A percentile compares a stretch with the other conserved stretches of the same genome.
phyloP scores from a whole-genome alignment of 2,888 invertebrate genomes.

The Microdon myrmicae region DNA sequence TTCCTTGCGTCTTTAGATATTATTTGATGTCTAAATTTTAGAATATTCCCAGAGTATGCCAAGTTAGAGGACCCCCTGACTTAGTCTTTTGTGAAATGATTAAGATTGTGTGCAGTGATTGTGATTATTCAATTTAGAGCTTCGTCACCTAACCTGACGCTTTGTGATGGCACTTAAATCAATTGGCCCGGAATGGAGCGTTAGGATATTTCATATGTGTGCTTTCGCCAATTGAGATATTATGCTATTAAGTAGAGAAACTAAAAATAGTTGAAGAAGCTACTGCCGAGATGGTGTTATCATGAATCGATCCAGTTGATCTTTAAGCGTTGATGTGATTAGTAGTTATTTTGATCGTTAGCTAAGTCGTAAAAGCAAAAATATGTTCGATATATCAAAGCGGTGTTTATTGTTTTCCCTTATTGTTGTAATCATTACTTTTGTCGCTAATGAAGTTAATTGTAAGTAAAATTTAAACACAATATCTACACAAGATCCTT shows the following conservation, averaged over 20 bases:
- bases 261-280: conserved; percentile 18
- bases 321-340: conserved; percentile 23
- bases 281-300: conserved; percentile 9
- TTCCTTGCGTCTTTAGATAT: conserved; percentile 4
- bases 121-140: conserved; percentile 45
- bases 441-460: conserved; percentile 3
- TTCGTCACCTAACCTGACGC: conserved; percentile 38
- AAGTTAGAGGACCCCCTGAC: conserved; percentile 20
- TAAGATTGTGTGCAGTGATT: conserved; percentile 36
- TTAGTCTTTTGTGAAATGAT: conserved; percentile 27
- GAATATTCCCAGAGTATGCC: conserved; percentile 14
- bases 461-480: neutral
- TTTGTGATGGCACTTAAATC: conserved; percentile 31
- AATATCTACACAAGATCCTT: neutral
- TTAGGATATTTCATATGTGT: conserved; percentile 9
- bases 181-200: conserved; percentile 22
- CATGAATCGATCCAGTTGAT: conserved; percentile 21
- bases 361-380: too few species aligned
- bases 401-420: neutral
- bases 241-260: conserved; percentile 9
- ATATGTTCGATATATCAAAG: conserved; percentile 9
- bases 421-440: neutral
- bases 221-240: conserved; percentile 24
- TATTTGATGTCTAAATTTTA: neutral
- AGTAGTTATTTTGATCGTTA: neutral